A percentile compares a stretch with the other conserved stretches of the same genome.
Conservation (phyloP, 2,888 invertebrate genomes). For the Timema podura region DNA sequence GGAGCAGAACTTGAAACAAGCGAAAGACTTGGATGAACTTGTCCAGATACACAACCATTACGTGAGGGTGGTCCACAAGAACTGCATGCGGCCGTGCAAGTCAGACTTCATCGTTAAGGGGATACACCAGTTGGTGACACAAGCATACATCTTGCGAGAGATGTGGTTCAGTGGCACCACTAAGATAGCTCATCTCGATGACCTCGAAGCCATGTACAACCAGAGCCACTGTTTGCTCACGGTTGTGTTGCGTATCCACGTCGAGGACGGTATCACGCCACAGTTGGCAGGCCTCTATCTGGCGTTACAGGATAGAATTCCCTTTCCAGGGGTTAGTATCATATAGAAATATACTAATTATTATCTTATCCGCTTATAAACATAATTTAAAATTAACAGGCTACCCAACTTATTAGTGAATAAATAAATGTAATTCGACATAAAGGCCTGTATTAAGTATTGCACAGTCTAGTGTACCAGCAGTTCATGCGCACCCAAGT, state of each 20-base stretch:
- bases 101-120: constrained; percentile 24
- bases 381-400: too few relatives aligned
- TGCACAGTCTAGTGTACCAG: too few relatives aligned
- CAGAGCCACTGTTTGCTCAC: constrained; percentile 3
- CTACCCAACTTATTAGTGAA: too few relatives aligned
- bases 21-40: constrained; percentile 29
- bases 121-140: constrained; percentile 17
- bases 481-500: too few relatives aligned
- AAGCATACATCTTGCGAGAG: not conserved
- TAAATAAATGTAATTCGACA: too few relatives aligned
- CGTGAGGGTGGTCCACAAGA: constrained; percentile 37
- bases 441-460: too few relatives aligned
- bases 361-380: too few relatives aligned
- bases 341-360: too few relatives aligned
- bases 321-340: not conserved
- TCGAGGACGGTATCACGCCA: not conserved
- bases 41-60: constrained; percentile 42
- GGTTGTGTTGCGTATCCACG: constrained; percentile 1
- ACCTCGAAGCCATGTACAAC: constrained; percentile 14
- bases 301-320: constrained; percentile 10
- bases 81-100: constrained; percentile 27
- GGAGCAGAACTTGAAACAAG: constrained; percentile 26
- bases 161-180: not conserved
- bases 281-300: not conserved
- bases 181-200: not conserved